Percentiles rank a stretch among this genome's conserved stretches.
Conservation (phyloP, 2,797 vertebrate genomes). For the Agapornis canus region DNA sequence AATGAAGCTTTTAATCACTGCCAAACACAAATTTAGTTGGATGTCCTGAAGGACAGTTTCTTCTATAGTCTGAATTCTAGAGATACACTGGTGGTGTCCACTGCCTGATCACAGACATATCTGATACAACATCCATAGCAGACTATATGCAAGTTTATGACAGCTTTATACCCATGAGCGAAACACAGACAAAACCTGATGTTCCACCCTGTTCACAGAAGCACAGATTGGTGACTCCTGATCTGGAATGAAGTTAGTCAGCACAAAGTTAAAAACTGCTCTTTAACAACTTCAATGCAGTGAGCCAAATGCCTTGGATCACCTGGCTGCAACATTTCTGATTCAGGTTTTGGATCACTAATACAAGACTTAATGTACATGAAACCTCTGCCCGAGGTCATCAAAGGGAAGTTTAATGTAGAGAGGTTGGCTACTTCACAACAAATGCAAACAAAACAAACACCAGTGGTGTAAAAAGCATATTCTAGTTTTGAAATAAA, state of each 20-base stretch:
- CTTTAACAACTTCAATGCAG: not conserved
- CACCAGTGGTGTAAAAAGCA: not conserved
- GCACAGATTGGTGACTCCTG: not conserved
- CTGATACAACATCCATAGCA: not conserved
- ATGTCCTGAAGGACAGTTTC: not conserved
- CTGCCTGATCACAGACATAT: not conserved
- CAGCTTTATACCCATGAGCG: not conserved
- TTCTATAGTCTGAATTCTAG: not conserved
- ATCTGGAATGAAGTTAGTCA: not conserved
- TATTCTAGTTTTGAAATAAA: not conserved
- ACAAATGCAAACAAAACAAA: not conserved
- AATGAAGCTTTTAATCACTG: not conserved
- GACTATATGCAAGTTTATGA: not conserved
- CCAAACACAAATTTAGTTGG: not conserved
- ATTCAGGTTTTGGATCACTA: not conserved
- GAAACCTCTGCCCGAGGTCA: not conserved
- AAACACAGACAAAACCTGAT: not conserved
- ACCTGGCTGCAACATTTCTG: not conserved
- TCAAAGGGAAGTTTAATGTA: not conserved
- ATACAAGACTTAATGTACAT: not conserved
- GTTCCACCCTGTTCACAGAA: not conserved
- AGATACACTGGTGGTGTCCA: not conserved
- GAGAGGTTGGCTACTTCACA: not conserved
- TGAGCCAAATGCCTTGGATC: not conserved
- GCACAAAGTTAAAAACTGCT: not conserved